These are phyloP conservation scores for Larimichthys crocea DNA, from an alignment of 2,113 vertebrate genomes.

Conservation along the genomic window DNA sequence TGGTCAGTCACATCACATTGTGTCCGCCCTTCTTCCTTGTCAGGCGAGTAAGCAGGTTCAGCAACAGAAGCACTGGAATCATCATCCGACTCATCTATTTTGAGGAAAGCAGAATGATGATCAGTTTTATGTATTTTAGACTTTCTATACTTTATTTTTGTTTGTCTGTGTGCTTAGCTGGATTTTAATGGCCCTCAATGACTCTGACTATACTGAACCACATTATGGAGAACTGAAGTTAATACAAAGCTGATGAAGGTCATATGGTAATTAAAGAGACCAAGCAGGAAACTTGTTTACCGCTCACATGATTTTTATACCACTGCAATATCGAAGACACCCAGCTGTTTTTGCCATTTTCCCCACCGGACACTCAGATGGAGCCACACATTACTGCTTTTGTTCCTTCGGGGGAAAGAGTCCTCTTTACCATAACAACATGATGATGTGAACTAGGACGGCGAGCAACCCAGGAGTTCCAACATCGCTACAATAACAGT, in stretches of 20 bases:
- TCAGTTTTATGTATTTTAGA: slow-evolving; percentile 4
- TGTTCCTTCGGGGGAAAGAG: not conserved
- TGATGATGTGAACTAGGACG: rapidly evolving
- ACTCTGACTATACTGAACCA: not conserved
- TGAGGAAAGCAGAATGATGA: not conserved
- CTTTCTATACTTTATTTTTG: not conserved
- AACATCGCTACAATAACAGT: not conserved
- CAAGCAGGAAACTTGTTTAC: not conserved
- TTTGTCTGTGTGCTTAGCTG: not conserved
- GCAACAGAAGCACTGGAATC: slow-evolving; percentile 63
- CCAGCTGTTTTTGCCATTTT: not conserved
- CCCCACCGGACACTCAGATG: not conserved
- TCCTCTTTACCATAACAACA: not conserved
- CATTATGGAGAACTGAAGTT: not conserved
- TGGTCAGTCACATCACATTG: slow-evolving; percentile 1
- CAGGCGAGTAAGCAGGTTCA: slow-evolving; percentile 46
- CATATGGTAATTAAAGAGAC: not conserved
- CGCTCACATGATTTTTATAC: not conserved
- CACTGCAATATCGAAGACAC: not conserved
- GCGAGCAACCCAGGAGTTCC: not conserved
- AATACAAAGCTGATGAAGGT: slow-evolving; percentile 6
- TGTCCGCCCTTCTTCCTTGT: slow-evolving; percentile 57
- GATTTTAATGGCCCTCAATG: not conserved
- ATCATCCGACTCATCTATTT: slow-evolving; percentile 68
- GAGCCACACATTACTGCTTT: not conserved